Conservation (phyloP, 2,888 invertebrate species). For the Cetonia aurata region DNA sequence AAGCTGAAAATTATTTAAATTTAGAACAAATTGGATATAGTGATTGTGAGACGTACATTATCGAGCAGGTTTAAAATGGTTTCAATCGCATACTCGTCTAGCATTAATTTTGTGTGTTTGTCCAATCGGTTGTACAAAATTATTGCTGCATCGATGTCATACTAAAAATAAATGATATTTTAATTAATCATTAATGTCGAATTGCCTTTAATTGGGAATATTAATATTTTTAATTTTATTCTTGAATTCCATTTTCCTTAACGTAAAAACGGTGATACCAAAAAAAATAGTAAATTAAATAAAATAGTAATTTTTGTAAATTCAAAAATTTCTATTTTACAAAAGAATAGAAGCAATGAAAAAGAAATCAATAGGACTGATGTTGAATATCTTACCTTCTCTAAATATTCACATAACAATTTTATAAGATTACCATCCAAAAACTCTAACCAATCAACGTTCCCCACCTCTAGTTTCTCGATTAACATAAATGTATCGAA, state of each 20-base stretch:
- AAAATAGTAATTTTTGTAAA: no score
- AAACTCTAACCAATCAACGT: conserved; percentile 66
- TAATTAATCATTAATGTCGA: neutral
- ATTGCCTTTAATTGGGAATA: no score
- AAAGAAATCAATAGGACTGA: neutral
- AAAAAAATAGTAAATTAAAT: no score
- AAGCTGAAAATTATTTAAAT: conserved; percentile 50
- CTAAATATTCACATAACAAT: conserved; percentile 62
- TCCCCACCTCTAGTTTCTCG: conserved; percentile 51
- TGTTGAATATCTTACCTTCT: conserved; percentile 60
- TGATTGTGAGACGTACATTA: conserved; percentile 51
- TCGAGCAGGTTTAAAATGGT: conserved; percentile 55
- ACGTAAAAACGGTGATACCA: no score
- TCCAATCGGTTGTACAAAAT: conserved; percentile 59
- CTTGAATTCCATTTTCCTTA: no score
- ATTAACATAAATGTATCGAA: conserved; percentile 64
- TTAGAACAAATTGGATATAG: neutral
- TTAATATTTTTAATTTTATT: no score
- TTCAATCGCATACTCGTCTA: conserved; percentile 53
- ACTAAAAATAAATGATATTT: conserved; percentile 54
- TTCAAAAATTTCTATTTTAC: no score
- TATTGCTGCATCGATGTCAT: conserved; percentile 58
- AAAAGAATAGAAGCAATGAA: neutral
- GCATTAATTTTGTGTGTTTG: conserved; percentile 45
- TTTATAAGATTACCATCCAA: conserved; percentile 63